These are phyloP conservation scores for Anableps anableps DNA, from an alignment of 2,797 vertebrate genomes.

Conservation along the genomic window DNA sequence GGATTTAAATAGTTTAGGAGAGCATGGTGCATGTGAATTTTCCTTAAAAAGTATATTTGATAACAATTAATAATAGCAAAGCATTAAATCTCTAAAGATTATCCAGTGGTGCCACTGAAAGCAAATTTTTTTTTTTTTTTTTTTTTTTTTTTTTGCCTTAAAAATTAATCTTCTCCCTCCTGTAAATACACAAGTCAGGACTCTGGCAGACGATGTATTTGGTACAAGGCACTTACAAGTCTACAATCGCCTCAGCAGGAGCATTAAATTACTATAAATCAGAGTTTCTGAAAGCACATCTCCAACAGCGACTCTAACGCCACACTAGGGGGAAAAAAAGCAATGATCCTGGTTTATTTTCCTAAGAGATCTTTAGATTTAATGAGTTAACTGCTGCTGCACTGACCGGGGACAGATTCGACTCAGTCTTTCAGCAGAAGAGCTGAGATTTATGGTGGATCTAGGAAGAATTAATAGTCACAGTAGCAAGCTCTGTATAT, in stretches of 20 bases:
- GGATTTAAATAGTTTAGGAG: too few species aligned
- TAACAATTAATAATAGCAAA: neutral
- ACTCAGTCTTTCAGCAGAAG: constrained; percentile 6
- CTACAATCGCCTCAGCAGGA: neutral
- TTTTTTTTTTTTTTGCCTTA: neutral
- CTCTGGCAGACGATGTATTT: neutral
- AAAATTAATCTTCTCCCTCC: neutral
- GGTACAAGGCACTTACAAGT: neutral
- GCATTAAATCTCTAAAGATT: neutral
- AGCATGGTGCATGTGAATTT: neutral
- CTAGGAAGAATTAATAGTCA: constrained; percentile 24
- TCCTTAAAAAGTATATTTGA: neutral
- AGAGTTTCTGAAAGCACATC: neutral
- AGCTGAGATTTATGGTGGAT: constrained; percentile 31
- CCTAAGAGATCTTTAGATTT: neutral
- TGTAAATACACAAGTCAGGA: neutral
- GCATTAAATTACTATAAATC: constrained; percentile 8
- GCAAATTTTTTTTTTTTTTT: too few species aligned
- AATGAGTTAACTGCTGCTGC: neutral
- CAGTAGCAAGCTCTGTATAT: neutral
- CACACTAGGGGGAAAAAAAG: neutral
- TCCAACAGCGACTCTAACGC: neutral
- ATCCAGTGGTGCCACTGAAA: neutral
- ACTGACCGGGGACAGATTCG: neutral
- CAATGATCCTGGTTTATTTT: neutral